Conservation (phyloP, 2,113 vertebrate species). For the Mastomys coucha region DNA sequence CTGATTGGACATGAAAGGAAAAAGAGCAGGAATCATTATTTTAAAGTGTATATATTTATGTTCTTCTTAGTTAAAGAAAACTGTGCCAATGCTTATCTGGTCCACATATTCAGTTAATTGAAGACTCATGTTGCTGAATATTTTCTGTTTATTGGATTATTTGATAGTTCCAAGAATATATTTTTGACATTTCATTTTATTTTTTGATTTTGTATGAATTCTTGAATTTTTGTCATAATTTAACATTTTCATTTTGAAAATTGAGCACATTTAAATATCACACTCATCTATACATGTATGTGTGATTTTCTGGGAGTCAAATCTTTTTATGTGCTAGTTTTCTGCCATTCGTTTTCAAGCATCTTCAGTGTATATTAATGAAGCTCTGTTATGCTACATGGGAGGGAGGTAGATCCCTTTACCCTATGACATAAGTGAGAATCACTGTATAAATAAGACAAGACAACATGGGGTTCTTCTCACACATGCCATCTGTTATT, state of each 20-base stretch:
- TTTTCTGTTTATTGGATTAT: slow-evolving; percentile 69
- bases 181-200: slow-evolving; percentile 62
- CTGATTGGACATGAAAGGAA: slow-evolving; percentile 19
- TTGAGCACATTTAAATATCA: slow-evolving; percentile 49
- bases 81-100: slow-evolving; percentile 45
- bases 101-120: slow-evolving; percentile 3
- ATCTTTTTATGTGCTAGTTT: slow-evolving; percentile 21
- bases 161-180: slow-evolving; percentile 62
- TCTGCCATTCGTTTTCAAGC: slow-evolving; percentile 5
- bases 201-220: slow-evolving; percentile 56
- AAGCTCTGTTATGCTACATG: neutral
- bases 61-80: slow-evolving; percentile 55
- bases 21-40: slow-evolving; percentile 47
- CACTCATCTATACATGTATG: neutral
- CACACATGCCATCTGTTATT: rapidly evolving
- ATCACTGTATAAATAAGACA: neutral
- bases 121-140: slow-evolving; percentile 35
- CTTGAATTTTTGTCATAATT: slow-evolving; percentile 71
- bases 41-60: slow-evolving; percentile 66
- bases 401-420: neutral
- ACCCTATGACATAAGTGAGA: neutral
- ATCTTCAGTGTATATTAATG: neutral
- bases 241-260: slow-evolving; percentile 75
- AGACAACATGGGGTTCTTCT: neutral
- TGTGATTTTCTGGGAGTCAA: neutral